phyloP scores from a whole-genome alignment of 2,797 vertebrate genomes.

The Leuciscus waleckii region DNA sequence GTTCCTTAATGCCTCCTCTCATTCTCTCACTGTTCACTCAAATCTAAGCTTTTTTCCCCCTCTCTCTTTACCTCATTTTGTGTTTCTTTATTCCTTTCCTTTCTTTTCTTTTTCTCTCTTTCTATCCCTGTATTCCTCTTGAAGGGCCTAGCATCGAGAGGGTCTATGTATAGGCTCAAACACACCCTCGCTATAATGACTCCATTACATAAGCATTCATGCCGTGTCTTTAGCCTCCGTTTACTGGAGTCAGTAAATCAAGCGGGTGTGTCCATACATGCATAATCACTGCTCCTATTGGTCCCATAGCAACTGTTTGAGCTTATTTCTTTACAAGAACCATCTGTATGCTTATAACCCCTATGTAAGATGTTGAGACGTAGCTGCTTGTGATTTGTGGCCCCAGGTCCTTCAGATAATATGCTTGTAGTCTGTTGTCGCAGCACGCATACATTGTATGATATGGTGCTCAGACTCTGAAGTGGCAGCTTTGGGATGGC shows the following conservation, averaged over 20 bases:
- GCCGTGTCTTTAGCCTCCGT: conserved; percentile 16
- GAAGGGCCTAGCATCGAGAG: conserved; percentile 14
- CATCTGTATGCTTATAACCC: conserved; percentile 37
- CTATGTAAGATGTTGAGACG: conserved; percentile 20
- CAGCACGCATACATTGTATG: conserved; percentile 1
- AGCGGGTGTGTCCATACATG: conserved; percentile 19
- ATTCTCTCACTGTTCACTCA: conserved; percentile 48
- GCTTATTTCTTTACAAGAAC: conserved; percentile 44
- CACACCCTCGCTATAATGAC: conserved; percentile 27
- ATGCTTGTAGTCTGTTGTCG: conserved; percentile 25
- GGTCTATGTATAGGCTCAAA: conserved; percentile 32
- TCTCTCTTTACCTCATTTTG: background rate
- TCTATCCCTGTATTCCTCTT: background rate
- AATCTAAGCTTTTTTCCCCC: background rate
- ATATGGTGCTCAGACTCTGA: conserved; percentile 34
- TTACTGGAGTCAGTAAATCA: conserved; percentile 24
- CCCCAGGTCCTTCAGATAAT: conserved; percentile 29
- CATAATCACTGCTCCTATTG: conserved; percentile 36
- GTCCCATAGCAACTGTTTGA: conserved; percentile 43
- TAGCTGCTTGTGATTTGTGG: conserved; percentile 39
- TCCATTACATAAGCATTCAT: conserved; percentile 43
- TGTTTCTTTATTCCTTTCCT: conserved; percentile 37
- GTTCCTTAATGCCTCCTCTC: conserved; percentile 33
- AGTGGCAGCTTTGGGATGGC: conserved; percentile 18
- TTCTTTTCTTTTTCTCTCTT: conserved; percentile 42